These are phyloP conservation scores for Lycaena phlaeas DNA, from an alignment of 2,888 invertebrate species.

Conservation along the genomic window DNA sequence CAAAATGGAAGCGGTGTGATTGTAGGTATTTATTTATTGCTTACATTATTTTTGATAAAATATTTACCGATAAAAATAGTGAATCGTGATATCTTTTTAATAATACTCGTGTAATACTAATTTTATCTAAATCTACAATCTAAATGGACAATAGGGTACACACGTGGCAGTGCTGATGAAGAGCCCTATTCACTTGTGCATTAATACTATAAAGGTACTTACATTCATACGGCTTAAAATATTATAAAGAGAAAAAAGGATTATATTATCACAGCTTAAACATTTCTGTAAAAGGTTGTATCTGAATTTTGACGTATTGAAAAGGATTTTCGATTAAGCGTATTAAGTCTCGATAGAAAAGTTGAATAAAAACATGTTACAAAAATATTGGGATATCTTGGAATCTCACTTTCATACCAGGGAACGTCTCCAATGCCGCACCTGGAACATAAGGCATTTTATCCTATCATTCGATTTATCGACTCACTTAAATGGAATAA, in stretches of 20 bases:
- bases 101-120: no score
- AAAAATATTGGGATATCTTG: slow-evolving; percentile 52
- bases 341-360: slow-evolving; percentile 32
- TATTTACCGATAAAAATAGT: no score
- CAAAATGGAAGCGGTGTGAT: no score
- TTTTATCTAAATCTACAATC: not conserved
- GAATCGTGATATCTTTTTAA: no score
- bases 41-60: no score
- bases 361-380: slow-evolving; percentile 48
- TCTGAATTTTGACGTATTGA: slow-evolving; percentile 13
- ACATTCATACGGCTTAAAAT: not conserved
- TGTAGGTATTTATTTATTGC: no score
- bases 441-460: slow-evolving; percentile 32
- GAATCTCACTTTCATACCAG: slow-evolving; percentile 34
- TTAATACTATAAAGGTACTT: not conserved
- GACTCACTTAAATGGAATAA: no score
- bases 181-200: not conserved
- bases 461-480: not conserved
- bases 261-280: slow-evolving; percentile 3
- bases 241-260: not conserved
- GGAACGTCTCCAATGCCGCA: slow-evolving; percentile 50
- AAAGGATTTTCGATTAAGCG: slow-evolving; percentile 45
- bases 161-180: not conserved
- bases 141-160: not conserved
- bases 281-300: not conserved